Evolutionary conservation across 2,797 vertebrate genomes (phyloP), one percentile per base, ranked within the genome.

Genomic region (Pangasius sanitwongsei): DNA sequence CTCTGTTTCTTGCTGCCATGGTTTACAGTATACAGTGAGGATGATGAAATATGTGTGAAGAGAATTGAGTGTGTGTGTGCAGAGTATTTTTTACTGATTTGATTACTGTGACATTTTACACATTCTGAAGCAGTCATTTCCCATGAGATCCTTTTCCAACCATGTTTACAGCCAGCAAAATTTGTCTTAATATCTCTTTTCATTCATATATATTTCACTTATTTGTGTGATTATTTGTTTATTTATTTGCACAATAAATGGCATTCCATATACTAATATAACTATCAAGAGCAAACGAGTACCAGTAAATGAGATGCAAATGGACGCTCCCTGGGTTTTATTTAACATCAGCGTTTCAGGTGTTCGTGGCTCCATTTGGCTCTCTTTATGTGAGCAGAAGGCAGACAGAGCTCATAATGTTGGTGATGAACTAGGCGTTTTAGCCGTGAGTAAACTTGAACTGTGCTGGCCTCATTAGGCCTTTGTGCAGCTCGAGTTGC

Each of bases 361-460:
- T 80, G 83, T 67, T 86, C 72, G 13, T 18, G 72, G 87, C 48
- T 57, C 69, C 59, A 53, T 82, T 82, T 87, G 89, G 80, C 86
- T 87, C 57, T 25, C 11, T 61, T 86, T 89, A 83, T 85, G 78
- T 63, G 74, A 88, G 75, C 87, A 44, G 65, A 74, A 34, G 34
- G 37, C 50, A 34, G 69, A 34, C 61, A 34, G 67, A 31, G 16
- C 50, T 37, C n/a, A 74, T 72, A 57, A 87, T 72, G 16, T 65
- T 1, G 59, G 23, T 41, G 77, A 83, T 65, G 80, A 83, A 70
- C 41, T 31, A 63, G 55, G 53, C 69, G 55, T 67, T 63, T 77
- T 74, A 74, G 59, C 61, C 37, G 12, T n/a, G 34, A 86, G 87
- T 80, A 72, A 77, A 88, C 16, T 72, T 90, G 91, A 93, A 89